Conservation (phyloP, 2,888 invertebrate species). For the Lissocephala sabroskyi region DNA sequence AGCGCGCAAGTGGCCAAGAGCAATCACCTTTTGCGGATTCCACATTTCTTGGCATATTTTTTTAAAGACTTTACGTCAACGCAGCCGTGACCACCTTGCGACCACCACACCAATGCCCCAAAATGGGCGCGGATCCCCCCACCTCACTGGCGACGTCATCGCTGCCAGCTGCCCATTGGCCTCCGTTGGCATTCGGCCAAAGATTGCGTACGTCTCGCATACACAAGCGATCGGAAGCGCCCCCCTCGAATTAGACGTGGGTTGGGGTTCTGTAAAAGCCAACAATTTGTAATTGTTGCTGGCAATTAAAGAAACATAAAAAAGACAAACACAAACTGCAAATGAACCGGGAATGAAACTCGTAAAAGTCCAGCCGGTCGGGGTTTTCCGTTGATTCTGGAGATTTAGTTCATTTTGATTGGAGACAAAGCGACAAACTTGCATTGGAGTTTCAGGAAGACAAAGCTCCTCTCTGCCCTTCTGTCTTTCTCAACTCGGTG, state of each 20-base stretch:
- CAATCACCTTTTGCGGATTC: slow-evolving; percentile 34
- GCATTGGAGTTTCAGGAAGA: too few species aligned
- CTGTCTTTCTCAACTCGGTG: slow-evolving; percentile 17
- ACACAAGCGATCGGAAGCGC: slow-evolving; percentile 2
- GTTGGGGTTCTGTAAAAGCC: too few species aligned
- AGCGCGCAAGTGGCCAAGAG: slow-evolving; percentile 19
- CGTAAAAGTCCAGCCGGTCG: too few species aligned
- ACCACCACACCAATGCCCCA: background rate
- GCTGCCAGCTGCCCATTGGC: slow-evolving; percentile 12
- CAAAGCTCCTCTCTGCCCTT: slow-evolving; percentile 22
- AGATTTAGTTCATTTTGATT: too few species aligned
- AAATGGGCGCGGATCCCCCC: background rate
- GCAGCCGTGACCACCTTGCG: slow-evolving; percentile 53
- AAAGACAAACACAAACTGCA: too few species aligned
- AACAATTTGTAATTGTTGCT: too few species aligned
- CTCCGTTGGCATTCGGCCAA: slow-evolving; percentile 48
- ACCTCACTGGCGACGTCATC: too few species aligned
- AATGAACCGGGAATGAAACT: too few species aligned
- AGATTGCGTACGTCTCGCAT: slow-evolving; percentile 28
- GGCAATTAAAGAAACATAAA: too few species aligned
- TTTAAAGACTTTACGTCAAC: slow-evolving; percentile 55
- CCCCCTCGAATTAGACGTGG: too few species aligned
- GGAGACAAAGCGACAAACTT: too few species aligned
- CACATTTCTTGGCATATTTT: slow-evolving; percentile 36
- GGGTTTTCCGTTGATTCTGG: too few species aligned